phyloP scores from a whole-genome alignment of 2,113 vertebrate species.

The Spea multiplicata region DNA sequence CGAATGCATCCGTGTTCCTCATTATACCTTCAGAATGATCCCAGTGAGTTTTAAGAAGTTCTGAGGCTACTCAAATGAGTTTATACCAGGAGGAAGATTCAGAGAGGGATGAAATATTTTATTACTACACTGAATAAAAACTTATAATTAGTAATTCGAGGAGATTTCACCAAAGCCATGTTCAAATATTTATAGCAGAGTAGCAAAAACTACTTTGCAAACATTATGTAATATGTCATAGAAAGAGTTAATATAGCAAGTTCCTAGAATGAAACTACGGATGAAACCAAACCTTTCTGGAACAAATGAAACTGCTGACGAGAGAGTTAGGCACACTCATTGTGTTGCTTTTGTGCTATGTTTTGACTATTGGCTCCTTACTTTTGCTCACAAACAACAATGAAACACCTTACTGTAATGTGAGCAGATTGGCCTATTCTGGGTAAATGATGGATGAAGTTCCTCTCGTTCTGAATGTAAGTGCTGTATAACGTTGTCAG shows the following conservation, averaged over 20 bases:
- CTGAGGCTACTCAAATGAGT: no score
- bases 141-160: not conserved
- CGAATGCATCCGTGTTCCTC: no score
- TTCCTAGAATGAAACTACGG: conserved; percentile 44
- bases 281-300: conserved; percentile 36
- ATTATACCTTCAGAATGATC: no score
- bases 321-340: conserved; percentile 10
- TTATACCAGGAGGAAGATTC: no score
- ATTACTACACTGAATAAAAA: not conserved
- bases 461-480: not conserved
- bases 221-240: not conserved
- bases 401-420: conserved; percentile 23
- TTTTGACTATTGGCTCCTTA: conserved; percentile 28
- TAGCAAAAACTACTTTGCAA: not conserved
- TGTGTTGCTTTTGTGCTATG: conserved; percentile 18
- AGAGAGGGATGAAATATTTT: no score
- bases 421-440: conserved; percentile 17
- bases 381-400: conserved; percentile 26
- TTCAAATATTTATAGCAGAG: not conserved
- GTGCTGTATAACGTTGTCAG: not conserved
- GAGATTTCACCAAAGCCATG: not conserved
- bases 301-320: conserved; percentile 33
- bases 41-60: no score
- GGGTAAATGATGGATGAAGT: no score
- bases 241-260: conserved; percentile 32